Percentiles rank a stretch among this genome's conserved stretches.
Conservation (phyloP, 2,888 invertebrate genomes). For the Drosophila paracracens region DNA sequence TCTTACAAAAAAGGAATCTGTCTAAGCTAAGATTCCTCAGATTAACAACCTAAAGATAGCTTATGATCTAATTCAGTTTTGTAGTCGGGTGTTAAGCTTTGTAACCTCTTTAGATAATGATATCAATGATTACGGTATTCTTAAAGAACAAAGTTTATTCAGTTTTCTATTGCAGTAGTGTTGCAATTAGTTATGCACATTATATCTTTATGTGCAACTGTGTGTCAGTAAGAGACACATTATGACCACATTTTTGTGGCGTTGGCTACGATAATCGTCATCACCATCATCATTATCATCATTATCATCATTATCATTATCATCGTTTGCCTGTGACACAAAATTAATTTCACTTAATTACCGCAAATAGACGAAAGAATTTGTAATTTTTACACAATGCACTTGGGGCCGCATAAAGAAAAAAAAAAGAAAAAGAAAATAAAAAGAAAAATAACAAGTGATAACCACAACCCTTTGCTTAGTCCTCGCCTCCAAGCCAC, state of each 20-base stretch:
- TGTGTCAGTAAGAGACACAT: no score
- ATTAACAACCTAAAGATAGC: fast-evolving
- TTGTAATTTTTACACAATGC: constrained; percentile 60
- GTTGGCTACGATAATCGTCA: constrained; percentile 27
- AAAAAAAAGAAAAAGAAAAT: background rate
- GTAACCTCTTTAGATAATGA: background rate
- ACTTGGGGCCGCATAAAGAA: constrained; percentile 44
- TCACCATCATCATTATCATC: constrained; percentile 1
- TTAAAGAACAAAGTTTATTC: background rate
- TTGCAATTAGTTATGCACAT: background rate
- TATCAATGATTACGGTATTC: background rate
- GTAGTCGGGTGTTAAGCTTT: background rate
- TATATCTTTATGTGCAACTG: background rate
- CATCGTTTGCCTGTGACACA: constrained; percentile 38
- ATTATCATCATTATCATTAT: background rate
- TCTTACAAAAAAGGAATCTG: background rate
- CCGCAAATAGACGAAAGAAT: constrained; percentile 66
- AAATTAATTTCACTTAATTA: constrained; percentile 73
- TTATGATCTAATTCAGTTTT: background rate
- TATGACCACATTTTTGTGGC: constrained; percentile 11
- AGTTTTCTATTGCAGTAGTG: background rate
- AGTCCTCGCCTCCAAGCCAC: constrained; percentile 3
- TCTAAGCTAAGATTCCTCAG: background rate
- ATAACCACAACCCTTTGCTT: constrained; percentile 8
- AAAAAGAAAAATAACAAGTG: background rate